phyloP scores from a whole-genome alignment of 2,113 vertebrate genomes.

The Hypomesus transpacificus region DNA sequence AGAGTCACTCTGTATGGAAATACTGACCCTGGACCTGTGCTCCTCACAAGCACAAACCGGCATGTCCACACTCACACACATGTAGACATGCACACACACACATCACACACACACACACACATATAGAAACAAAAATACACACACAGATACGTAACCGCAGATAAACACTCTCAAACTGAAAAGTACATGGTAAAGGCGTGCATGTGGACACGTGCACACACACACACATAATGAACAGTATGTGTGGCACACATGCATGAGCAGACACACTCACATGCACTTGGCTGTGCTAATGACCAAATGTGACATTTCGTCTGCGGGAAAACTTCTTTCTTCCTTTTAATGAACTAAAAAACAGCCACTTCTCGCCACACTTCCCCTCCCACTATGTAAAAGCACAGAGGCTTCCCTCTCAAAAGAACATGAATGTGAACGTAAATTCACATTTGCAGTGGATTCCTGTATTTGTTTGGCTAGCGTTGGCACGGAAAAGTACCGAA shows the following conservation, averaged over 20 bases:
- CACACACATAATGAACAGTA: not conserved
- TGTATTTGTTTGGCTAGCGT: too few species aligned
- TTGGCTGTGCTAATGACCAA: constrained; percentile 13
- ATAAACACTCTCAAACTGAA: not conserved
- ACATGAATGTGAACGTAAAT: constrained; percentile 3
- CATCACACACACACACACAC: constrained; percentile 9
- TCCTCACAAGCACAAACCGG: constrained; percentile 28
- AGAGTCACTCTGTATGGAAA: constrained; percentile 45
- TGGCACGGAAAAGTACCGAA: too few species aligned
- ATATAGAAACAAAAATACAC: not conserved
- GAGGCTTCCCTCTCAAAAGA: not conserved
- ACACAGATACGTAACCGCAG: not conserved
- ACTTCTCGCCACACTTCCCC: constrained; percentile 11
- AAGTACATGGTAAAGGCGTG: not conserved
- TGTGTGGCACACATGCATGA: not conserved
- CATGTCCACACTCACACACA: constrained; percentile 20
- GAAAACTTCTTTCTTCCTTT: constrained; percentile 35
- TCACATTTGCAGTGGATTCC: too few species aligned
- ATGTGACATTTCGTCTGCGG: constrained; percentile 40
- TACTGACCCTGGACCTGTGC: constrained; percentile 29
- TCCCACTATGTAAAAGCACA: constrained; percentile 9
- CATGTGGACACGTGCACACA: not conserved
- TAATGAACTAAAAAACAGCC: constrained; percentile 23
- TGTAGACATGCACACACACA: constrained; percentile 20
- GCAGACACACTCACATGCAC: not conserved